phyloP scores from a whole-genome alignment of 2,113 vertebrate species.

The Labeo catla region DNA sequence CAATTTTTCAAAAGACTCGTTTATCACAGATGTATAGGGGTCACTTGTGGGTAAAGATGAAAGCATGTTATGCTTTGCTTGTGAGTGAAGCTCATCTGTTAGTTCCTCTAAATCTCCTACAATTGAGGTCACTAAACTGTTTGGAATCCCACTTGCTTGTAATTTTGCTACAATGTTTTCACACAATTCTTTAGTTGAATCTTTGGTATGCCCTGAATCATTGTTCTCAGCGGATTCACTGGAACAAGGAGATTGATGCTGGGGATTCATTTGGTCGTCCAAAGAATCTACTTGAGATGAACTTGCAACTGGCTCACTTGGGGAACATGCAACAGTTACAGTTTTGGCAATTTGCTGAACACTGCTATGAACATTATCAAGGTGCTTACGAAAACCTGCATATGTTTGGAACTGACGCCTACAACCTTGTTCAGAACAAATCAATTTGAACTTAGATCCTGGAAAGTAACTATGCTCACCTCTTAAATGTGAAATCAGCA shows the following conservation, averaged over 20 bases:
- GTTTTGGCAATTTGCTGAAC: slow-evolving; percentile 45
- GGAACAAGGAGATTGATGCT: slow-evolving; percentile 37
- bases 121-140: too few relatives aligned
- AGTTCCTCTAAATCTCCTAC: slow-evolving; percentile 50
- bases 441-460: slow-evolving; percentile 48
- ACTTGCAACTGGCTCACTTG: slow-evolving; percentile 39
- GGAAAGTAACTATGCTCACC: slow-evolving; percentile 54
- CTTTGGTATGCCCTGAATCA: slow-evolving; percentile 20
- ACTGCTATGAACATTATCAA: slow-evolving; percentile 45
- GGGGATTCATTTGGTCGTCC: slow-evolving; percentile 24
- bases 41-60: slow-evolving; percentile 40
- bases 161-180: too few relatives aligned
- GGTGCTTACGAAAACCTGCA: slow-evolving; percentile 50
- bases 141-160: too few relatives aligned
- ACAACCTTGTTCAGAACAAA: slow-evolving; percentile 56
- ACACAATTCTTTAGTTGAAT: slow-evolving; percentile 43
- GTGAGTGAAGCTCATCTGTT: slow-evolving; percentile 42
- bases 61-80: slow-evolving; percentile 38
- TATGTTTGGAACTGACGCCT: slow-evolving; percentile 47
- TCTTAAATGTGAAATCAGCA: slow-evolving; percentile 56
- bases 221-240: slow-evolving; percentile 28
- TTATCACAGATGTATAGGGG: slow-evolving; percentile 43
- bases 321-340: slow-evolving; percentile 36
- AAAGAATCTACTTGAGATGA: slow-evolving; percentile 41
- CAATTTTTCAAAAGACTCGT: slow-evolving; percentile 51